Percentiles rank a stretch among this genome's conserved stretches.
Evolutionary conservation across 2,888 invertebrate genomes (phyloP).

Genomic region (Spodoptera picta): DNA sequence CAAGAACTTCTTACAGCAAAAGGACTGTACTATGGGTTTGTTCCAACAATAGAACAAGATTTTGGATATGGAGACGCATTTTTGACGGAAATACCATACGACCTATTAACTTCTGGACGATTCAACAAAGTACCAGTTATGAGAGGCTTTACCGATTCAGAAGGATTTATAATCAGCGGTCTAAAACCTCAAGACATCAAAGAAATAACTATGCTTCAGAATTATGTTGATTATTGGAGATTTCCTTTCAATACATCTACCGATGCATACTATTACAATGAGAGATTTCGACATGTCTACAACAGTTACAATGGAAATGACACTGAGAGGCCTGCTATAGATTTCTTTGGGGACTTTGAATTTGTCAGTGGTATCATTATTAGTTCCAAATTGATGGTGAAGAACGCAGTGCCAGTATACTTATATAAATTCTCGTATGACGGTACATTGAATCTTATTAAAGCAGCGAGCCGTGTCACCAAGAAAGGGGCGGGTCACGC

Average conservation of each 20-base stretch:
- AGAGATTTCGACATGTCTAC: conserved; percentile 47
- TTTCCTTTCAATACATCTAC: conserved; percentile 26
- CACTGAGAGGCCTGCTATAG: conserved; percentile 58
- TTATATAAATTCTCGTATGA: conserved; percentile 70
- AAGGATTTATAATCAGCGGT: conserved; percentile 63
- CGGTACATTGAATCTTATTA: conserved; percentile 63
- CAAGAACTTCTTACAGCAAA: conserved; percentile 21
- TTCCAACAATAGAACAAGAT: conserved; percentile 73
- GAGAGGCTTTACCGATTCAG: conserved; percentile 75
- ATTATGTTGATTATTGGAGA: conserved; percentile 59
- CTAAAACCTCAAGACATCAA: conserved; percentile 57
- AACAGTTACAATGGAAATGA: conserved; percentile 39
- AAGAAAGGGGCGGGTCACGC: conserved; percentile 65
- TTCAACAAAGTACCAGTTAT: conserved; percentile 79
- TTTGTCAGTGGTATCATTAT: conserved; percentile 61
- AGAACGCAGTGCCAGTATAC: conserved; percentile 56
- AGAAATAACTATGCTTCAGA: conserved; percentile 56
- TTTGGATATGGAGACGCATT: conserved; percentile 64
- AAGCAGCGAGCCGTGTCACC: conserved; percentile 34
- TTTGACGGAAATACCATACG: conserved; percentile 72
- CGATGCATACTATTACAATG: conserved; percentile 54
- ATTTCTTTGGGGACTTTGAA: conserved; percentile 72
- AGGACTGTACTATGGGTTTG: conserved; percentile 61
- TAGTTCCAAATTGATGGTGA: conserved; percentile 45
- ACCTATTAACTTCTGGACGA: conserved; percentile 70